phyloP scores from a whole-genome alignment of 92 coral and sea anemone genomes.

The Micromussa lordhowensis region DNA sequence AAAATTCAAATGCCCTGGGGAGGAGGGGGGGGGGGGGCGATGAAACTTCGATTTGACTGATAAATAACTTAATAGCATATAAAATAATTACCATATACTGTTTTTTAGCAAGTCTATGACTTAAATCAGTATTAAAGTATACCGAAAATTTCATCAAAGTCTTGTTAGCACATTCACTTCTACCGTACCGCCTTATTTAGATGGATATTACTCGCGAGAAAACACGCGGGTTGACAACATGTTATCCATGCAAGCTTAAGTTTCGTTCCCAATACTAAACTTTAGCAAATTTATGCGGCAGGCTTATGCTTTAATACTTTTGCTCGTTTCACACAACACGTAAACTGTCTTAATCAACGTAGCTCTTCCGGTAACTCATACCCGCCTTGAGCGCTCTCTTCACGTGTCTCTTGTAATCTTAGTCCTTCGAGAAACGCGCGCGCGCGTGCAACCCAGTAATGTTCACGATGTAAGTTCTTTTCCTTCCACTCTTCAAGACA shows the following conservation, averaged over 20 bases:
- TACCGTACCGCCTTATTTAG: no score
- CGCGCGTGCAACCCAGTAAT: conserved; percentile 84
- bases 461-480: conserved; percentile 59
- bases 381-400: background rate
- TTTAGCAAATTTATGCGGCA: background rate
- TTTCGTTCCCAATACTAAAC: background rate
- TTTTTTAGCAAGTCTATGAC: no score
- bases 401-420: background rate
- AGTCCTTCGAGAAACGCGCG: conserved; percentile 19
- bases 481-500: conserved; percentile 70
- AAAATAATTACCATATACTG: no score
- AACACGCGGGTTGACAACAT: background rate
- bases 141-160: no score
- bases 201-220: no score
- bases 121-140: no score
- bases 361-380: conserved; percentile 12
- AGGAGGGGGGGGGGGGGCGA: no score
- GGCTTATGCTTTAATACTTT: background rate
- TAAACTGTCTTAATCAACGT: background rate
- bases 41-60: no score
- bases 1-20: no score
- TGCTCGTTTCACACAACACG: background rate
- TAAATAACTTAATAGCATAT: no score
- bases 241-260: background rate
- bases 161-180: no score